Percentiles rank a stretch among this genome's conserved stretches.
Evolutionary conservation across 2,113 vertebrate genomes (phyloP).

Genomic region (Mixornis gularis): DNA sequence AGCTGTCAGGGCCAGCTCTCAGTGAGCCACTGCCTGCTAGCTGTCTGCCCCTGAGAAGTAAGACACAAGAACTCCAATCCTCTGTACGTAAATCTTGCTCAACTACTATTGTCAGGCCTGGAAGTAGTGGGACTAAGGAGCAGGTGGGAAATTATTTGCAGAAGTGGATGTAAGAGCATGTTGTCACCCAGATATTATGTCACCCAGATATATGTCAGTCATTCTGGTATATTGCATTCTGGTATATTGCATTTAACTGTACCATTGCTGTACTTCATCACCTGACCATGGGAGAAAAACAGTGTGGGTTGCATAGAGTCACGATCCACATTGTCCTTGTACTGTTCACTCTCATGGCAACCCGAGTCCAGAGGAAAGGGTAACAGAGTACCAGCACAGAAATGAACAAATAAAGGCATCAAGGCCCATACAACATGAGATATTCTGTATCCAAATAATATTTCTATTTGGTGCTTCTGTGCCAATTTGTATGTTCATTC

Average conservation of each 20-base stretch:
- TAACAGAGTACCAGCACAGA: background rate
- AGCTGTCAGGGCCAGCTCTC: background rate
- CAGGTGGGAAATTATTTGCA: background rate
- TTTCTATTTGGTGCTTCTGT: background rate
- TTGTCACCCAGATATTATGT: background rate
- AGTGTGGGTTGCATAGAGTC: background rate
- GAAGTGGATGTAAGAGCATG: background rate
- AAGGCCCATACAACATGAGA: background rate
- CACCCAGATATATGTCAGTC: background rate
- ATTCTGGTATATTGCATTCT: background rate
- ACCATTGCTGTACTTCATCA: background rate
- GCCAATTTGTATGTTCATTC: background rate
- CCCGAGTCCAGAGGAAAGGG: background rate
- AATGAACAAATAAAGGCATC: background rate
- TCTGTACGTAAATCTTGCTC: background rate
- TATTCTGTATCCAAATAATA: background rate
- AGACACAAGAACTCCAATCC: background rate
- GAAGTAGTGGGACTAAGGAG: background rate
- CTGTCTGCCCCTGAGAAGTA: background rate
- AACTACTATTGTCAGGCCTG: background rate
- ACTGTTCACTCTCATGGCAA: background rate
- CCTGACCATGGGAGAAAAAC: background rate
- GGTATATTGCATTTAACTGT: background rate
- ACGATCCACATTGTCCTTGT: background rate
- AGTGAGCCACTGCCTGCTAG: background rate